A percentile compares a stretch with the other conserved stretches of the same genome.
Conservation (phyloP, 2,888 invertebrate genomes). For the Luperina testacea region DNA sequence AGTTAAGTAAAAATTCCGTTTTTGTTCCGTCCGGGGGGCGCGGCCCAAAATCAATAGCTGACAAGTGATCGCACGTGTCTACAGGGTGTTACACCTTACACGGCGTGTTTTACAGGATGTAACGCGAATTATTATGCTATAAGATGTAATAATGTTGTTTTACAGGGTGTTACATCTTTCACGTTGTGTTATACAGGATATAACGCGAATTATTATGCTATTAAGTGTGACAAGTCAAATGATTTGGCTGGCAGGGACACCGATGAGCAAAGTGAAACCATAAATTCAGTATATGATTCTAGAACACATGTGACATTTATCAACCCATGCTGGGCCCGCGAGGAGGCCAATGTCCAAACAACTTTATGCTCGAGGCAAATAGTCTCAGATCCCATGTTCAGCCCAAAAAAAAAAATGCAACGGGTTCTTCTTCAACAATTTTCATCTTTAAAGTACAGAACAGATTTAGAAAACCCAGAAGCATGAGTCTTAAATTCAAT, state of each 20-base stretch:
- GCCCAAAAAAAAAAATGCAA: neutral
- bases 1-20: conserved; percentile 58
- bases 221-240: neutral
- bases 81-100: conserved; percentile 26
- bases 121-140: neutral
- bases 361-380: neutral
- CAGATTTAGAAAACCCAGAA: neutral
- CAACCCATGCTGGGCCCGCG: too few relatives aligned
- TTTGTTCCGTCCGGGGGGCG: conserved; percentile 62
- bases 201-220: neutral
- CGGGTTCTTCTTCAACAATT: neutral
- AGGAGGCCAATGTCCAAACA: too few relatives aligned
- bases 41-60: conserved; percentile 67
- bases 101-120: conserved; percentile 18
- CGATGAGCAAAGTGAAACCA: neutral
- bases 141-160: conserved; percentile 7
- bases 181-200: too few relatives aligned
- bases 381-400: neutral
- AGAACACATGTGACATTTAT: too few relatives aligned
- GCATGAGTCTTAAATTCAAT: neutral
- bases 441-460: neutral
- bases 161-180: neutral
- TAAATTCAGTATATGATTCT: neutral
- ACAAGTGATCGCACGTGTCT: conserved; percentile 59
- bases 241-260: neutral